Conservation (phyloP, 2,113 vertebrate species). For the Aldabrachelys gigantea region DNA sequence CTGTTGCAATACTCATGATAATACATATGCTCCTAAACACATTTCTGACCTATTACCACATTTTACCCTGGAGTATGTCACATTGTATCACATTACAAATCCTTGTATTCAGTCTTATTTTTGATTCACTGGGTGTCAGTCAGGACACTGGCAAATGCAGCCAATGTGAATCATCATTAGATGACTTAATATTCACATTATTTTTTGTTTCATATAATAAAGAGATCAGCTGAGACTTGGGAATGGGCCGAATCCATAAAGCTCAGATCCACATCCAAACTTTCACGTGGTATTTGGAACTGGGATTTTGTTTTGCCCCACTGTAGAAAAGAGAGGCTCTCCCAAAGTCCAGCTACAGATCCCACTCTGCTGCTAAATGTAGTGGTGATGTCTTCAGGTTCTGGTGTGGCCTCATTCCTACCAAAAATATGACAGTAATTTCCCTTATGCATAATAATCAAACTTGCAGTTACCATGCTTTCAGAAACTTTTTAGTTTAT, state of each 20-base stretch:
- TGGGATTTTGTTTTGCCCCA: background rate
- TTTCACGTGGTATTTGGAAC: background rate
- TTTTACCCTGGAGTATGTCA: background rate
- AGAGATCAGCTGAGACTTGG: constrained; percentile 33
- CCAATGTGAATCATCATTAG: background rate
- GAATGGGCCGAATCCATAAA: background rate
- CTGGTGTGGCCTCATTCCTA: background rate
- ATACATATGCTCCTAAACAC: background rate
- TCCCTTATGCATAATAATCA: background rate
- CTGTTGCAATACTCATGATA: background rate
- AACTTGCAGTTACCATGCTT: constrained; percentile 18
- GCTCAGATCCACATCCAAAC: background rate
- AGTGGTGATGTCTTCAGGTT: background rate
- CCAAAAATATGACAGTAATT: constrained; percentile 19
- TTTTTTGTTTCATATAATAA: background rate
- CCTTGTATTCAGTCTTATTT: background rate
- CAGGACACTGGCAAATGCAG: background rate
- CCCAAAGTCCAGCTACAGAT: background rate
- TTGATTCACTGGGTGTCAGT: constrained; percentile 31
- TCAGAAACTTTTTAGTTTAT: constrained; percentile 28
- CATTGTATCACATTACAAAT: background rate
- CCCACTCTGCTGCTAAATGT: background rate
- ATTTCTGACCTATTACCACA: background rate
- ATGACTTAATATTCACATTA: background rate
- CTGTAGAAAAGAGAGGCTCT: background rate